Base-by-base conservation (phyloP, 2,797 vertebrate species). In the Acanthis flammea region DNA sequence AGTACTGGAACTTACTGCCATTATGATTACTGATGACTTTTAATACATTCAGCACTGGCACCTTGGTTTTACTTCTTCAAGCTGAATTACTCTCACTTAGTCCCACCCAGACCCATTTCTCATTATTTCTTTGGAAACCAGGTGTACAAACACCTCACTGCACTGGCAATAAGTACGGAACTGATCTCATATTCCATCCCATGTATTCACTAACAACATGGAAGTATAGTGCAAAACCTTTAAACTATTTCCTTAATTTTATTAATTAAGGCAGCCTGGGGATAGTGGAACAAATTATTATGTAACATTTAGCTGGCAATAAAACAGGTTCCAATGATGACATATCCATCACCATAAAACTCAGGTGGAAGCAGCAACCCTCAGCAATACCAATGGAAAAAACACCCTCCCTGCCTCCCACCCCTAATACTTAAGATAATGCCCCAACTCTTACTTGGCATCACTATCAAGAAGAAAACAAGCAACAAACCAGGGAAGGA, bases 71-170 rank as follows among this genome's bases (percentile, higher is more conserved):
- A 67, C 63, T 89, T 93, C 9, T 67, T 48, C 4, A 12, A 92
- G 83, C 44, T 27, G 53, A 80, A 78, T 72, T 70, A 35, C 70
- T 37, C 74, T 93, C 47, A 54, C 19, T 70, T 89, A 67, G 33
- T 41, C 51, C 27, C 44, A 88, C 1, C 0, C 28, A 90, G 73
- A 60, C 45, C 47, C 44, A 88, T 86, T 96, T 95, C 76, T 90
- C 91, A 93, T 18, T 14, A 44, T 91, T 96, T 73, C 68, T 94
- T 93, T 78, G 91, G 66, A 88, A 94, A 82, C 54, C 70, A 62
- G 90, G 72, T 96, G 87, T 92, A 72, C 33, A 92, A 96, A 96
- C 75, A 95, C 60, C 77, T 81, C 79, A 53, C 62, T 72, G 44
- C 17, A 22, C 35, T 51, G 90, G 90, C 50, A 92, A 24, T 83